Evolutionary conservation across 2,888 invertebrate species (phyloP), one percentile per base, ranked within the genome.

Genomic region (Dinocampus coccinellae): DNA sequence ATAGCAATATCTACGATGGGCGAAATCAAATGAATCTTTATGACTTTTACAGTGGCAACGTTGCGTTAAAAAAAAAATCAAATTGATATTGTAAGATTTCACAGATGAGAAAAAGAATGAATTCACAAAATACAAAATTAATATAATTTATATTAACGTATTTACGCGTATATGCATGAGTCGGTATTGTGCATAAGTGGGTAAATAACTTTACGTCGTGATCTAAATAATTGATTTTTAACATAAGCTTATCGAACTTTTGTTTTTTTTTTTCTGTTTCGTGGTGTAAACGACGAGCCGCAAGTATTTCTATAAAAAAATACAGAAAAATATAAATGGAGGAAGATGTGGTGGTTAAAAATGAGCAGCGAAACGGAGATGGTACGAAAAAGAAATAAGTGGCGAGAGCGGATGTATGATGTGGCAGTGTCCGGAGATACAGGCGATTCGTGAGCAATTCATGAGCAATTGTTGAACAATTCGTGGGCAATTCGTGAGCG

Each of bases 401-500:
- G 42, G 16, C 39, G 60, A 39, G 52, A 55, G 39, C 64, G 62
- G 63, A 65, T 33, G 42, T 26, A 34, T 66, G 70, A 72, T 73
- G 70, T 70, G 62, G 60, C 65, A 69, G 65, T 61, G 77, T 73
- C 73, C 77, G 78, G 80, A 81, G 84, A 84, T 82, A 83, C 80
- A 80, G 82, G 80, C 85, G 84, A 85, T 82, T 81, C 85, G 81
- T 82, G 79, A 83, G 84, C n/a, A n/a, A n/a, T n/a, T n/a, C n/a
- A n/a, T n/a, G n/a, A n/a, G n/a, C n/a, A n/a, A n/a, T n/a, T n/a
- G n/a, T n/a, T n/a, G n/a, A n/a, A n/a, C n/a, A n/a, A n/a, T n/a
- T n/a, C n/a, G n/a, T n/a, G n/a, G 82, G 80, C 85, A 85, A 85
- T 82, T 81, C 85, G 81, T 82, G 79, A 83, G 84, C 86, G 85